Conservation (phyloP, 2,113 vertebrate species). For the Hepsetus odoe region DNA sequence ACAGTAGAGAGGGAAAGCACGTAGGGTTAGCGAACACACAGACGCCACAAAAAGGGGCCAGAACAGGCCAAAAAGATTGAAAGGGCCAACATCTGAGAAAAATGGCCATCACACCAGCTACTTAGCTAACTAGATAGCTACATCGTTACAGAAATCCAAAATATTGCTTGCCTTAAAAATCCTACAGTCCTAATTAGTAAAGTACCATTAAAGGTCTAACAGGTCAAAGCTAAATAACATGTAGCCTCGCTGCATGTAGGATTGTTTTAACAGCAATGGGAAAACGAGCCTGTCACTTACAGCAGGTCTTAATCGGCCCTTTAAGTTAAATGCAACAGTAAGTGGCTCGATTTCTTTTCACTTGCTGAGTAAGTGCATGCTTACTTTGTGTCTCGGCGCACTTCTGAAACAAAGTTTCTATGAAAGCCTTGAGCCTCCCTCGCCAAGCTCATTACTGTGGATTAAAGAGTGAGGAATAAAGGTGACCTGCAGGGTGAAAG, state of each 20-base stretch:
- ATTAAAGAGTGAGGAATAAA: constrained; percentile 82
- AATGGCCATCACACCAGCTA: background rate
- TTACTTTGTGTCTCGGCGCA: background rate
- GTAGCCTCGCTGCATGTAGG: background rate
- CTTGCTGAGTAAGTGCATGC: background rate
- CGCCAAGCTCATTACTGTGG: constrained; percentile 82
- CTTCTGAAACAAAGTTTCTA: background rate
- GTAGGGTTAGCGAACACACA: background rate
- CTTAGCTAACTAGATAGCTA: background rate
- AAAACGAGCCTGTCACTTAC: background rate
- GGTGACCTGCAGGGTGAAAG: constrained; percentile 44
- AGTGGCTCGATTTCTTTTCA: background rate
- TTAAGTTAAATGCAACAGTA: background rate
- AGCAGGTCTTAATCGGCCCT: background rate
- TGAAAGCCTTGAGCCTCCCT: constrained; percentile 3
- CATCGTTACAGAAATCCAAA: too few species aligned
- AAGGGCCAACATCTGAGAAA: background rate
- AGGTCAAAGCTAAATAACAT: too few species aligned
- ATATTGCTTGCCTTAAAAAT: too few species aligned
- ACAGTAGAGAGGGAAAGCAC: background rate
- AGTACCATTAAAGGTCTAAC: too few species aligned
- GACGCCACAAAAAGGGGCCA: background rate
- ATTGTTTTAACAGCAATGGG: background rate
- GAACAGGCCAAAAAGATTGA: background rate
- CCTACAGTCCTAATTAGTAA: too few species aligned